Conservation (phyloP, 2,797 vertebrate species). For the Danionella dracula region DNA sequence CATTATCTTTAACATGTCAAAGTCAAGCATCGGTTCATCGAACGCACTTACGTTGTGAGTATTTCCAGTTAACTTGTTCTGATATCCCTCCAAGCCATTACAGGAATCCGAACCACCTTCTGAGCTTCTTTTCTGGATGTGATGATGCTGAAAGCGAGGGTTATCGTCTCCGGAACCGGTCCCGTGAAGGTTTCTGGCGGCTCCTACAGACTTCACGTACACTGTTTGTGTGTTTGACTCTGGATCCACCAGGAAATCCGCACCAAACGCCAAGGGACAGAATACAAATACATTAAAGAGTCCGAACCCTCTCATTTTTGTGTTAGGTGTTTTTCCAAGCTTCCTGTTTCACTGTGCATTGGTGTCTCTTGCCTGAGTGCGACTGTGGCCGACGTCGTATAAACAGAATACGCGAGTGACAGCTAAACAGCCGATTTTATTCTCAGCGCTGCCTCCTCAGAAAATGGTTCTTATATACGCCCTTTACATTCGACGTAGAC, state of each 20-base stretch:
- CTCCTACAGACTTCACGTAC: slow-evolving; percentile 43
- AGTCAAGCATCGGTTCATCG: slow-evolving; percentile 26
- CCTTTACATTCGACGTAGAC: neutral
- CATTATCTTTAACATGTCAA: too few species aligned
- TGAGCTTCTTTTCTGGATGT: slow-evolving; percentile 50
- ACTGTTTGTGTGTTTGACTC: slow-evolving; percentile 29
- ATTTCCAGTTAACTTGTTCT: slow-evolving; percentile 72
- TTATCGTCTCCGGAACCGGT: slow-evolving; percentile 50
- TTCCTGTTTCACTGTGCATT: slow-evolving; percentile 47
- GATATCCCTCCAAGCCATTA: slow-evolving; percentile 58
- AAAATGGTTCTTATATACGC: neutral
- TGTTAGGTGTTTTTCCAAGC: slow-evolving; percentile 6
- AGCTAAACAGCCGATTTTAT: slow-evolving; percentile 43
- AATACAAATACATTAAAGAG: slow-evolving; percentile 49
- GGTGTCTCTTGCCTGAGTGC: too few species aligned
- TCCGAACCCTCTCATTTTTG: slow-evolving; percentile 58
- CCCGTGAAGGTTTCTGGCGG: slow-evolving; percentile 36
- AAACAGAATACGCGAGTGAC: slow-evolving; percentile 56
- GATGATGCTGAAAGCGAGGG: slow-evolving; percentile 34
- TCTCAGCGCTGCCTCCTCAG: slow-evolving; percentile 1
- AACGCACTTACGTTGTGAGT: slow-evolving; percentile 79
- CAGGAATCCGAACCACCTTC: slow-evolving; percentile 60
- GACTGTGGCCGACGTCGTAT: too few species aligned
- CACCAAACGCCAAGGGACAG: slow-evolving; percentile 45
- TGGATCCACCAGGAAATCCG: slow-evolving; percentile 48